Percentiles rank a stretch among this genome's conserved stretches.
Evolutionary conservation across 2,113 vertebrate species (phyloP).

Genomic region (Coptodon bakossiorum): DNA sequence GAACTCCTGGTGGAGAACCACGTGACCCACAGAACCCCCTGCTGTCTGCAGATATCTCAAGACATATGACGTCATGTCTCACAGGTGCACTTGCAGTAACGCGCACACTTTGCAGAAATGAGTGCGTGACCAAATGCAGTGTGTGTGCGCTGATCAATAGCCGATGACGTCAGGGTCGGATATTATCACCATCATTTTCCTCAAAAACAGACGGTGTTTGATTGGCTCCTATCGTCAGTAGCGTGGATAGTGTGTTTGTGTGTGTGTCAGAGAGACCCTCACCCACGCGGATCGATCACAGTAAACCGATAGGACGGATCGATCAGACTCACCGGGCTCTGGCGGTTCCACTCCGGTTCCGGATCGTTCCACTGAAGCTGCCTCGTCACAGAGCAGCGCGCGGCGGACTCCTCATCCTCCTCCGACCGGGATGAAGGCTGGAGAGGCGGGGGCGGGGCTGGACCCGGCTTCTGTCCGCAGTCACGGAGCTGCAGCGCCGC

Average conservation of each 20-base stretch:
- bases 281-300: not conserved
- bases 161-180: not conserved
- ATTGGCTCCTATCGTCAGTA: not conserved
- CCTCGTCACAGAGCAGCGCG: not conserved
- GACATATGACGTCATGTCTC: not conserved
- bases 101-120: not conserved
- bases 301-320: not conserved
- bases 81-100: not conserved
- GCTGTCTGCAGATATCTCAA: not conserved
- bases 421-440: not conserved
- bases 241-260: not conserved
- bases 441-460: not conserved
- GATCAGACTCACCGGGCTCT: slow-evolving; percentile 1
- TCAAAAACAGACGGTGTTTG: not conserved
- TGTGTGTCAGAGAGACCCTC: not conserved
- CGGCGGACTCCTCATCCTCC: not conserved
- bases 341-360: not conserved
- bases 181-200: not conserved
- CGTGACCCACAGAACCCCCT: not conserved
- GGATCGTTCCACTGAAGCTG: not conserved
- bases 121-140: not conserved
- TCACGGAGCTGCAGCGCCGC: not conserved
- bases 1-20: not conserved
- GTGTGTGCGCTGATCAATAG: not conserved
- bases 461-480: not conserved